Evolutionary conservation across 1,140 invertebrate genomes (phyloP).

Genomic region (Phthorimaea operculella): DNA sequence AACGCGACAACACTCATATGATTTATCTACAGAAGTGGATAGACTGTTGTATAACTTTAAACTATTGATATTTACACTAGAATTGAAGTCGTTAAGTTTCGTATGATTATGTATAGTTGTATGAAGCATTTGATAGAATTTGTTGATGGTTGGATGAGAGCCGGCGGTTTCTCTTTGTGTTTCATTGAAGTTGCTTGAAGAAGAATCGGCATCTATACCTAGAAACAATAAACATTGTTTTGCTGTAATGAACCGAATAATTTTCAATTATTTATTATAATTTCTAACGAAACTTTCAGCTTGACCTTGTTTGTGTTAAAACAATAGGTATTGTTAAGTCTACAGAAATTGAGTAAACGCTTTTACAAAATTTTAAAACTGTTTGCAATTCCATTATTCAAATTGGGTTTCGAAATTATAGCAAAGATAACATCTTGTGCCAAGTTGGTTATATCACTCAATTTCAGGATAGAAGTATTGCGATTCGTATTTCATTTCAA

Average conservation of each 20-base stretch:
- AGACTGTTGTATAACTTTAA: constrained; percentile 22
- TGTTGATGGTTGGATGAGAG: constrained; percentile 46
- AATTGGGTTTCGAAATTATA: no score
- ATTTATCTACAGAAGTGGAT: constrained; percentile 23
- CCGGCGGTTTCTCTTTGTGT: constrained; percentile 18
- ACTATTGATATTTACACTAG: constrained; percentile 35
- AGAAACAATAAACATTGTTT: constrained; percentile 10
- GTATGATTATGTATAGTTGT: constrained; percentile 32
- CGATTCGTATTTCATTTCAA: no score
- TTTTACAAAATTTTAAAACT: background rate
- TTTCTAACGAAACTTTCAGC: no score
- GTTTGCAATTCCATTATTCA: background rate
- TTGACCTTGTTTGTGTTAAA: no score
- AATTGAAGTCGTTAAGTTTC: constrained; percentile 26
- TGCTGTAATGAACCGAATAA: no score
- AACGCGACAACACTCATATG: constrained; percentile 27
- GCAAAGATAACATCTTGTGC: no score
- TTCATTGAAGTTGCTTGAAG: constrained; percentile 31
- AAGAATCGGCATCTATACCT: constrained; percentile 48
- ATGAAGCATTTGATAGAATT: constrained; percentile 55
- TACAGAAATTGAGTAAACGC: no score
- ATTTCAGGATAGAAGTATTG: no score
- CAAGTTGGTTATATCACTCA: no score
- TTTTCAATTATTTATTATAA: no score
- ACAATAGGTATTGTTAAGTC: no score